Percentiles rank a stretch among this genome's conserved stretches.
Evolutionary conservation across 2,888 invertebrate genomes (phyloP).

Genomic region (Lacanobia wlatinum): DNA sequence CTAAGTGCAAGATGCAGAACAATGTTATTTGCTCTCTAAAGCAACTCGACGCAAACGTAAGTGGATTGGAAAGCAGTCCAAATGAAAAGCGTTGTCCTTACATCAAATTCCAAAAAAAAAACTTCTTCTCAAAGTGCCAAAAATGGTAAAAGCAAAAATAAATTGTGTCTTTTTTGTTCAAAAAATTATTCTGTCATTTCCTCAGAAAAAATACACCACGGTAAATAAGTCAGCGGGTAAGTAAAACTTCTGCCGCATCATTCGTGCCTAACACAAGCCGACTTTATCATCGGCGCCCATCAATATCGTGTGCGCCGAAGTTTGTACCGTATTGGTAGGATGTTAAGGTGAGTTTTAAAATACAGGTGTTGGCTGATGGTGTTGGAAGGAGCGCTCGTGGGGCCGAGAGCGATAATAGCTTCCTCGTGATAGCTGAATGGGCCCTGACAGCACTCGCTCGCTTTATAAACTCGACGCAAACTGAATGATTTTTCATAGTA

Average conservation of each 20-base stretch:
- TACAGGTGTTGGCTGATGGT: conserved; percentile 51
- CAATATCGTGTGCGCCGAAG: conserved; percentile 56
- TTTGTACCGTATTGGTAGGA: conserved; percentile 61
- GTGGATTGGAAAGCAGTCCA: too few species aligned
- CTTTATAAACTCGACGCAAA: conserved; percentile 72
- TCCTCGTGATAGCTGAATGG: conserved; percentile 80
- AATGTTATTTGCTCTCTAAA: background rate
- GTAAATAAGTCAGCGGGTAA: conserved; percentile 69
- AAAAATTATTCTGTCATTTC: conserved; percentile 48
- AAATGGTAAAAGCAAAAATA: conserved; percentile 7
- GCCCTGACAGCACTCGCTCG: conserved; percentile 67
- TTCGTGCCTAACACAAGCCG: conserved; percentile 64
- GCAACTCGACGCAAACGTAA: background rate
- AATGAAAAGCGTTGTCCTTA: background rate
- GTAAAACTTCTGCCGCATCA: conserved; percentile 78
- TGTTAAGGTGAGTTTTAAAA: conserved; percentile 63
- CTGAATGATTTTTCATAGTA: conserved; percentile 69
- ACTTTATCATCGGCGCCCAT: conserved; percentile 68
- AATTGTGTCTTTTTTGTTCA: conserved; percentile 23
- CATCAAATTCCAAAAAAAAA: background rate
- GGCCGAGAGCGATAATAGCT: conserved; percentile 76
- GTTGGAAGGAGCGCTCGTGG: conserved; percentile 63
- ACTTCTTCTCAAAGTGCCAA: conserved; percentile 3
- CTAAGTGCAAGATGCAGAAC: background rate
- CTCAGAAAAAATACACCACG: conserved; percentile 57